phyloP scores from a whole-genome alignment of 92 coral and sea anemone genomes.

The Chrysogorgia sp. region DNA sequence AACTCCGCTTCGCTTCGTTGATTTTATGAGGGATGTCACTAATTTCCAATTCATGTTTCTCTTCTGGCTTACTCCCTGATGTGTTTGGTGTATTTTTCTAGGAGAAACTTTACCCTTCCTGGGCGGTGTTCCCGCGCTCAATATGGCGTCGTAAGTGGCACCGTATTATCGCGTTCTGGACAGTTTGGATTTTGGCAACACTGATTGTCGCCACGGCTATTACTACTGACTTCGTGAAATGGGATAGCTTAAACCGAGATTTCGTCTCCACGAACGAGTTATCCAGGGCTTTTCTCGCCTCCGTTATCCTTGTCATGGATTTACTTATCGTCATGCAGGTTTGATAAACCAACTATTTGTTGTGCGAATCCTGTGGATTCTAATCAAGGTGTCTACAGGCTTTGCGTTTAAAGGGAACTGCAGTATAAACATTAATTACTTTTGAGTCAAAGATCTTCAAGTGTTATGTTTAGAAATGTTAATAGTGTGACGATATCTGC shows the following conservation, averaged over 20 bases:
- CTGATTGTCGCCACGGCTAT: constrained; percentile 89
- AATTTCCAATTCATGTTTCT: too few species aligned
- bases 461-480: too few species aligned
- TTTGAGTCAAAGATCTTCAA: too few species aligned
- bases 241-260: constrained; percentile 84
- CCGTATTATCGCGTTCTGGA: constrained; percentile 89
- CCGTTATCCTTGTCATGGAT: constrained; percentile 84
- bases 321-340: constrained; percentile 97
- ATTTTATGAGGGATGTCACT: too few species aligned
- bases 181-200: constrained; percentile 78
- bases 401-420: too few species aligned
- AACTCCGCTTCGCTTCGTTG: too few species aligned
- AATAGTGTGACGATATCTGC: too few species aligned
- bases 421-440: too few species aligned
- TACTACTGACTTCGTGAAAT: constrained; percentile 75
- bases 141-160: constrained; percentile 91
- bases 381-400: too few species aligned
- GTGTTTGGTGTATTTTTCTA: constrained; percentile 12
- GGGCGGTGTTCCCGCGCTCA: constrained; percentile 75
- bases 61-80: too few species aligned
- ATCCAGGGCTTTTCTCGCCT: constrained; percentile 94
- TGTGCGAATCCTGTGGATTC: too few species aligned
- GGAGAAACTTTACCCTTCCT: constrained; percentile 93
- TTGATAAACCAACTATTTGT: not conserved
- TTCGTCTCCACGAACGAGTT: constrained; percentile 93